Conservation (phyloP, 2,113 vertebrate species). For the Microtus ochrogaster region DNA sequence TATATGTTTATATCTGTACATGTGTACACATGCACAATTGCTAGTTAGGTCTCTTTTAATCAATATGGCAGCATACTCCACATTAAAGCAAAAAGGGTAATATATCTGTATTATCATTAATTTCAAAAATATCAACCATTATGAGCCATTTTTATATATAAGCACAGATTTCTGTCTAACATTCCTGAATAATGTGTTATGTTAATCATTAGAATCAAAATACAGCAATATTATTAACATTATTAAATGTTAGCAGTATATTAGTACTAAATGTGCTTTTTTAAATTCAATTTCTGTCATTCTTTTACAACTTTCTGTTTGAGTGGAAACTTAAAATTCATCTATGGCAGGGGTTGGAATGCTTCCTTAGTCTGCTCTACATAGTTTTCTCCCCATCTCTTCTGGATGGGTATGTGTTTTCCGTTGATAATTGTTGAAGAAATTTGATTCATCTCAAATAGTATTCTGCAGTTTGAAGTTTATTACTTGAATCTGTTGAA, state of each 20-base stretch:
- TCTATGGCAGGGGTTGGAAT: too few species aligned
- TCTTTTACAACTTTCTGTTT: not conserved
- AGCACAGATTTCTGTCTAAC: not conserved
- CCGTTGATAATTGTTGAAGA: not conserved
- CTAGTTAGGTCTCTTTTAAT: not conserved
- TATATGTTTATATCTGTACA: not conserved
- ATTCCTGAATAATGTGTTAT: not conserved
- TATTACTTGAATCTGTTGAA: not conserved
- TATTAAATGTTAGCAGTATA: not conserved
- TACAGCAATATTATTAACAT: not conserved
- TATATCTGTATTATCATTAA: not conserved
- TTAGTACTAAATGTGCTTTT: not conserved
- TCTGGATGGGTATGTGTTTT: not conserved
- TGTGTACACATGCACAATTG: not conserved
- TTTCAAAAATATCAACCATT: not conserved
- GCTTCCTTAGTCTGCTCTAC: not conserved
- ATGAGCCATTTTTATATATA: not conserved
- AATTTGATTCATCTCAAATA: not conserved
- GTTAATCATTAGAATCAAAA: not conserved
- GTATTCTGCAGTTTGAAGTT: not conserved
- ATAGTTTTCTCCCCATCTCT: not conserved
- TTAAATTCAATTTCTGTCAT: not conserved
- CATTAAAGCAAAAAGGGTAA: not conserved
- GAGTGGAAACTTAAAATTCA: not conserved
- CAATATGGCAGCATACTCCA: not conserved